Base-by-base conservation (phyloP, 2,888 invertebrate species). In the Strigamia maritima region DNA sequence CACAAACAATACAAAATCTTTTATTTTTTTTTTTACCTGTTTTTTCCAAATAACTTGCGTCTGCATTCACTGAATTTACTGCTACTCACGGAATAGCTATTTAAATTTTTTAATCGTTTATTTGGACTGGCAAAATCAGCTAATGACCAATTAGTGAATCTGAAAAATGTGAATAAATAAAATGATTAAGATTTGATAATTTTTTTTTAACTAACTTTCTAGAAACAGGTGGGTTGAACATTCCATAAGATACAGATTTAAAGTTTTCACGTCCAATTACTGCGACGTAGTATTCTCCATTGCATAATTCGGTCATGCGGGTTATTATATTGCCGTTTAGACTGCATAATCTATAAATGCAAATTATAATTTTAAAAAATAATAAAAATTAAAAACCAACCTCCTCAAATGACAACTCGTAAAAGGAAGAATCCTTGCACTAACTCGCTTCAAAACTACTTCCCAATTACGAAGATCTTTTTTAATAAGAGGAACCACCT, bases 391-490 rank as follows among this genome's bases (percentile, higher is more conserved):
- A 14, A 40, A 14, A 49, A 1, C 2, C 3, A 19, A 49, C 49
- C 49, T 49, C 2, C 49, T 12, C n/a, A 49, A 49, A 49, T 49
- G 19, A 54, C 54, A 19, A 19, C 22, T 54, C 3, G n/a, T 19
- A 38, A 22, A 76, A 0, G 76, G 38, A 14, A 76, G 19, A 8
- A 76, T 19, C 14, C 26, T 44, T 44, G 49, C 77, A 24, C 77
- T 54, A 24, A 77, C 49, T 77, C 77, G 6, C 16, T 54, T 24
- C 28, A 77, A 54, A 16, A 54, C 31, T 1, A 77, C 14, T 24
- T 77, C 77, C 77, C 77, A 77, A 24, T 44, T 49, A 24, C 24
- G 44, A 49, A 77, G 19, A 54, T 77, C 77, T 54, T 54, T 77
- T 19, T 54, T 77, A 24, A 22, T 28, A 14, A 77, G 77, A 3